Evolutionary conservation across 2,113 vertebrate genomes (phyloP), one percentile per base, ranked within the genome.

Genomic region (Origma solitaria): DNA sequence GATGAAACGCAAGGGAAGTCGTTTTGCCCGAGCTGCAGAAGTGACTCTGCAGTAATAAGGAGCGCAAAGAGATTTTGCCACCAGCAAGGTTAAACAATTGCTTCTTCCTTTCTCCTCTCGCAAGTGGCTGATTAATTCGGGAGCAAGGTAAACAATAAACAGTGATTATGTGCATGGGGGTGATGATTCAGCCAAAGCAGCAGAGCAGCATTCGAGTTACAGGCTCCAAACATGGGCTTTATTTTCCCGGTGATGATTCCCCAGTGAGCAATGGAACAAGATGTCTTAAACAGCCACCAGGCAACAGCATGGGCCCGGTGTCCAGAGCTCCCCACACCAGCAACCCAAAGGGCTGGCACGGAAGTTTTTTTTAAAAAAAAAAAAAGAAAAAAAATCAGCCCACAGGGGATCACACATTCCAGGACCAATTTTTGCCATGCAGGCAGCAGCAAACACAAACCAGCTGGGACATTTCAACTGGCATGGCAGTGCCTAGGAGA

Each of bases 71-170:
- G 64, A 66, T 90, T 96, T 85, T 82, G 64, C 95, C 75, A 80
- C 49, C 72, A 93, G 79, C 75, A 73, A 94, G 90, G 90, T 86
- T 92, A 70, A 95, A 92, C 82, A 90, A 91, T 51, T 75, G 38
- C 68, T 95, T 62, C 82, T 95, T 81, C 92, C 75, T 86, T 87
- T 81, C 90, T 93, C 75, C 87, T 81, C 75, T 42, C 23, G 14
- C 27, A 93, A 91, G 68, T 45, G 2, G 5, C 92, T 96, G 95
- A 92, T 97, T 92, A 97, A 94, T 83, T 97, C 5, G 0, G 88
- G 72, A 95, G 75, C 93, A 90, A 95, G 72, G 94, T 96, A 96
- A 96, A 97, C 82, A 96, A 94, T 86, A 94, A 95, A 96, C 88
- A 94, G 76, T 81, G 88, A 90, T 95, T 77, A 88, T 96, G 82